Conservation (phyloP, 1,140 invertebrate genomes). For the Calycopis cecrops region DNA sequence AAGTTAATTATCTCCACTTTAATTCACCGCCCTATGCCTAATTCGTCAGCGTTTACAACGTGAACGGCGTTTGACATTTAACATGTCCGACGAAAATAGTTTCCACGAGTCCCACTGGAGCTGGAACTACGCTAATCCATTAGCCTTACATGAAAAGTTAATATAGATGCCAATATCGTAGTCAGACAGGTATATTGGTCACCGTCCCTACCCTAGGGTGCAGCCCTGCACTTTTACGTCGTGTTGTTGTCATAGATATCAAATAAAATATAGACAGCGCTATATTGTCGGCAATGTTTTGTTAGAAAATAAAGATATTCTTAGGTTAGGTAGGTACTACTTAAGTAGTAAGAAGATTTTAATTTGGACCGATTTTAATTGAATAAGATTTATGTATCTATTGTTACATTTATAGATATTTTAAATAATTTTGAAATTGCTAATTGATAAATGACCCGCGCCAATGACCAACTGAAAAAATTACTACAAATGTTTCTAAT, state of each 20-base stretch:
- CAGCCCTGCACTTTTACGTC: conserved; percentile 32
- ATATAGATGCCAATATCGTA: conserved; percentile 57
- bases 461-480: too few relatives aligned
- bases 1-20: too few relatives aligned
- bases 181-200: conserved; percentile 39
- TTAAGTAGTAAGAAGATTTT: too few relatives aligned
- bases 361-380: too few relatives aligned
- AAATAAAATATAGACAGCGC: conserved; percentile 2
- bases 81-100: conserved; percentile 9
- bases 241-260: conserved; percentile 19
- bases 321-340: background rate
- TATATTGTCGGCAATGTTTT: background rate
- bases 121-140: conserved; percentile 52
- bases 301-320: background rate
- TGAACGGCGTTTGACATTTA: conserved; percentile 4
- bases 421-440: too few relatives aligned
- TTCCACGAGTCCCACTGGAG: conserved; percentile 24
- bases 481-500: too few relatives aligned
- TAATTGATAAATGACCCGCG: too few relatives aligned
- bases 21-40: too few relatives aligned
- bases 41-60: too few relatives aligned
- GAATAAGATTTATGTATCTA: too few relatives aligned
- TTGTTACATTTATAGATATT: too few relatives aligned
- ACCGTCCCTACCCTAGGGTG: conserved; percentile 38
- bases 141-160: conserved; percentile 64